Evolutionary conservation across 2,797 vertebrate genomes (phyloP).

Genomic region (Monodelphis domestica): DNA sequence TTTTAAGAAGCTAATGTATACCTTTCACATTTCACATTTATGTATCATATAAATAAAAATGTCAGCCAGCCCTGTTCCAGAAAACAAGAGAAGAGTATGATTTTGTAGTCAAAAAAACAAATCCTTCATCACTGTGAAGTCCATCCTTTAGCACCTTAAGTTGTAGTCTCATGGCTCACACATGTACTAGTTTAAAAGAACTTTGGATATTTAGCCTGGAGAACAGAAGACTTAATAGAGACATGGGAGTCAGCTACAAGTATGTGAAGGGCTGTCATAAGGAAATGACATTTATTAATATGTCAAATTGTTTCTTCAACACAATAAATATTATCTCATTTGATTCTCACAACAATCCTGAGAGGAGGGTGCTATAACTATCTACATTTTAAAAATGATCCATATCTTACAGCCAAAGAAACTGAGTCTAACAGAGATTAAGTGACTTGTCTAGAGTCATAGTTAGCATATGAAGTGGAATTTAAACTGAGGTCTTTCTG

Average conservation of each 20-base stretch:
- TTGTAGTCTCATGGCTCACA: background rate
- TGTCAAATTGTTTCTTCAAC: background rate
- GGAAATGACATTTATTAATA: background rate
- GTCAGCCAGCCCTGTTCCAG: slow-evolving; percentile 26
- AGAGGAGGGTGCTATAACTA: background rate
- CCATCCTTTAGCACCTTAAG: slow-evolving; percentile 2
- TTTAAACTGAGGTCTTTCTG: no score
- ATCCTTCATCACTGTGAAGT: slow-evolving; percentile 25
- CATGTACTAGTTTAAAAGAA: slow-evolving; percentile 13
- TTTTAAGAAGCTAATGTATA: slow-evolving; percentile 1
- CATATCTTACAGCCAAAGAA: background rate
- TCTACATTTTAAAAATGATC: background rate
- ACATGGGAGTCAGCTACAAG: background rate
- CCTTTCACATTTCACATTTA: background rate
- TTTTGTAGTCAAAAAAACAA: slow-evolving; percentile 41
- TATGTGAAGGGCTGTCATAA: background rate
- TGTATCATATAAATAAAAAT: background rate
- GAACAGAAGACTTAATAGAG: background rate
- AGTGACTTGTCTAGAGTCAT: no score
- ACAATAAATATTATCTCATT: background rate
- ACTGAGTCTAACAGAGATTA: background rate
- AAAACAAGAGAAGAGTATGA: slow-evolving; percentile 26
- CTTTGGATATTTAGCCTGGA: background rate
- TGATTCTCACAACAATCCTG: background rate
- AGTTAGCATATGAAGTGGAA: background rate